These are phyloP conservation scores for Rostratula benghalensis DNA, from an alignment of 2,113 vertebrate species.

Conservation along the genomic window DNA sequence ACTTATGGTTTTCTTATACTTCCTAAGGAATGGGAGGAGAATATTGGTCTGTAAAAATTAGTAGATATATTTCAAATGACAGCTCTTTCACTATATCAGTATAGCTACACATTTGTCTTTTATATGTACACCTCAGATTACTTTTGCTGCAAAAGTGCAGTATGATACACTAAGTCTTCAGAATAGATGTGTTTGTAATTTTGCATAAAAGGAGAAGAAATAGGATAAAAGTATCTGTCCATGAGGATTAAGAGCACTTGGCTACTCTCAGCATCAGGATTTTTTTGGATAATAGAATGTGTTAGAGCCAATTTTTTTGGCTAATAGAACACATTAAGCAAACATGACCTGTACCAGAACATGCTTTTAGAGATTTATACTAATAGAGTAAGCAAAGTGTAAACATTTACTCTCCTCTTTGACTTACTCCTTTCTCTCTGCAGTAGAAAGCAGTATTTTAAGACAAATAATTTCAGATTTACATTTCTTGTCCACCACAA, in stretches of 20 bases:
- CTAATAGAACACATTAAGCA: neutral
- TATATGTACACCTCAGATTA: neutral
- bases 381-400: neutral
- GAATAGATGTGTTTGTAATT: neutral
- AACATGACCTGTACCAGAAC: neutral
- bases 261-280: neutral
- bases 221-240: neutral
- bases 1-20: neutral
- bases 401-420: neutral
- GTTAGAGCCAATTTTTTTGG: neutral
- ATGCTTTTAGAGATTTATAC: neutral
- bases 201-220: neutral
- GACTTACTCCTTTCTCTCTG: neutral
- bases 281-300: neutral
- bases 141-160: neutral
- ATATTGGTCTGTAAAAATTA: neutral
- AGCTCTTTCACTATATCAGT: neutral
- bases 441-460: neutral
- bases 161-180: neutral
- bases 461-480: neutral
- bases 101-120: neutral
- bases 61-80: neutral
- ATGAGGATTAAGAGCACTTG: neutral
- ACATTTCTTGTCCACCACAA: neutral
- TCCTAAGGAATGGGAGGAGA: neutral